Conservation (phyloP, 2,888 invertebrate species). For the Microctonus brassicae region DNA sequence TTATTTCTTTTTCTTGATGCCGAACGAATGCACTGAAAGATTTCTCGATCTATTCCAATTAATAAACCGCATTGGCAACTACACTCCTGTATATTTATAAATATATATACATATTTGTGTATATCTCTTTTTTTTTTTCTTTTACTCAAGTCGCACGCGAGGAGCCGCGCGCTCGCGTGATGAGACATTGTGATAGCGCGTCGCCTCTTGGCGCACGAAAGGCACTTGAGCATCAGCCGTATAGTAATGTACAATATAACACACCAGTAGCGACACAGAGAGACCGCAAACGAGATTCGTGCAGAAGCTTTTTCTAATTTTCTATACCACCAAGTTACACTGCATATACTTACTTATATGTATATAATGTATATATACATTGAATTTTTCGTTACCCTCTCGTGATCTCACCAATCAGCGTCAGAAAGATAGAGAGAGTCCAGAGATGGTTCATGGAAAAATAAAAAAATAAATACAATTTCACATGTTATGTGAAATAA, state of each 20-base stretch:
- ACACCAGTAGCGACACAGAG: conserved; percentile 3
- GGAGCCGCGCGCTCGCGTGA: conserved; percentile 37
- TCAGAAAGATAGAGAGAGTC: background rate
- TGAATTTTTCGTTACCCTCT: conserved; percentile 2
- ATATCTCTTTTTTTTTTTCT: background rate
- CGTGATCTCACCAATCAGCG: conserved; percentile 19
- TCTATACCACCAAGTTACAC: conserved; percentile 3
- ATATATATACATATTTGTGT: background rate
- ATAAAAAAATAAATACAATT: background rate
- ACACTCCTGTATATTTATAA: background rate
- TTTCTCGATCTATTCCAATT: conserved; percentile 30
- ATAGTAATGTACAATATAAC: background rate
- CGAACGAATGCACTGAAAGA: too few relatives aligned
- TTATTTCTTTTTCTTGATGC: background rate
- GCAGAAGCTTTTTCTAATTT: conserved; percentile 31
- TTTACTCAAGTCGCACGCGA: conserved; percentile 32
- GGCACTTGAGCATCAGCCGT: conserved; percentile 19
- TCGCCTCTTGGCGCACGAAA: conserved; percentile 34
- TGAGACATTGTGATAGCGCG: conserved; percentile 40
- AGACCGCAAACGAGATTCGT: conserved; percentile 33
- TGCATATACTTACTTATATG: background rate
- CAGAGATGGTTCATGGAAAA: background rate
- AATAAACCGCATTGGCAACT: conserved; percentile 34
- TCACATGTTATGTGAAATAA: background rate
- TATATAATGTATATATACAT: background rate